Conservation (phyloP, 2,797 vertebrate species). For the Psittacula echo region DNA sequence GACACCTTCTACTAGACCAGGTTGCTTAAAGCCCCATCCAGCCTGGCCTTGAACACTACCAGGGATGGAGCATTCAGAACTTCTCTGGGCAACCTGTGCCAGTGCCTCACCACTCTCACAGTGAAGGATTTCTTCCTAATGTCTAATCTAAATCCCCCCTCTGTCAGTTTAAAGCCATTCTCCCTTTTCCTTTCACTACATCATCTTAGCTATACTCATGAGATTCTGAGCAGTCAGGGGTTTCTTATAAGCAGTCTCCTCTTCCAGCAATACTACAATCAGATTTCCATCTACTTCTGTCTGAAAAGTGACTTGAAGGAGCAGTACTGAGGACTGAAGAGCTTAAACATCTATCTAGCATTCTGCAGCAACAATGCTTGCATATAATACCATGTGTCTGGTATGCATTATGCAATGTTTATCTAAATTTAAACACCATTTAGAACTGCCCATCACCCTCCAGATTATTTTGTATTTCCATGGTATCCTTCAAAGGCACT, state of each 20-base stretch:
- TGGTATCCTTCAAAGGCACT: neutral
- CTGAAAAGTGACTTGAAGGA: neutral
- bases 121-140: neutral
- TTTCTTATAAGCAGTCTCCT: neutral
- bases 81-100: neutral
- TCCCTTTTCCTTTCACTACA: neutral
- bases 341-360: neutral
- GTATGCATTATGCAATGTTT: conserved; percentile 18
- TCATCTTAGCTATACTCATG: neutral
- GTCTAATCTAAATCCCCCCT: neutral
- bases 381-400: neutral
- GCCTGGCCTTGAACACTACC: neutral
- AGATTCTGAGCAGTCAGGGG: neutral
- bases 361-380: neutral
- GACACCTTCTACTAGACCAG: neutral
- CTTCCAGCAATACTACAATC: neutral
- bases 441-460: conserved; percentile 12
- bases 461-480: conserved; percentile 43
- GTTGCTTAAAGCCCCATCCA: neutral
- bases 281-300: neutral
- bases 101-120: neutral
- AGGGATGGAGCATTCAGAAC: neutral
- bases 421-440: conserved; percentile 37
- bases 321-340: neutral
- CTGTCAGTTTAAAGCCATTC: neutral